Conservation (phyloP, 2,888 invertebrate species). For the Lasioglossum oenotherae region DNA sequence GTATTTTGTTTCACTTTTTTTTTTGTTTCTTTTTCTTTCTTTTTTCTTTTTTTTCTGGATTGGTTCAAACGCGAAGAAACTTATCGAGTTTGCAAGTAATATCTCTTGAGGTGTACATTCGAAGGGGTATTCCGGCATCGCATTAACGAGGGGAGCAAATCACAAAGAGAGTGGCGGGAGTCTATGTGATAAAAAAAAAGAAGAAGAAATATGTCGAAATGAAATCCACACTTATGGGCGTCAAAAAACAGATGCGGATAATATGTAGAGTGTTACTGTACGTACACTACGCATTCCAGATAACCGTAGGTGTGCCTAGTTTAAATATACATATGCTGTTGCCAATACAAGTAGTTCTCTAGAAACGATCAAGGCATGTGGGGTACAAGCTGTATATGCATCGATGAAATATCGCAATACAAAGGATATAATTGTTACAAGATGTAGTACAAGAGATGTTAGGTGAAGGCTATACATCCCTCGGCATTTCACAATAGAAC, state of each 20-base stretch:
- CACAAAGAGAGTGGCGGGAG: constrained; percentile 24
- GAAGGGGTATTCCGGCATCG: constrained; percentile 31
- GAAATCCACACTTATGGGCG: constrained; percentile 50
- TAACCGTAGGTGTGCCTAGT: constrained; percentile 61
- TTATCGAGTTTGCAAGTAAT: constrained; percentile 13
- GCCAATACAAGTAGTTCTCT: constrained; percentile 50
- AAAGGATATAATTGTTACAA: constrained; percentile 36
- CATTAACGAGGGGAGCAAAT: constrained; percentile 34
- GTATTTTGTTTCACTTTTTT: neutral
- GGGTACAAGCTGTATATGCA: constrained; percentile 58
- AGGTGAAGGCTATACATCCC: neutral
- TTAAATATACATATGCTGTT: constrained; percentile 53
- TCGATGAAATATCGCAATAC: constrained; percentile 46
- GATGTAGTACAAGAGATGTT: constrained; percentile 42
- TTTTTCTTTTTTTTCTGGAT: neutral
- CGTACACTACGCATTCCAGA: constrained; percentile 69
- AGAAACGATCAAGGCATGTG: constrained; percentile 58
- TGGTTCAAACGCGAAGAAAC: constrained; percentile 23
- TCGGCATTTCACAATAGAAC: neutral
- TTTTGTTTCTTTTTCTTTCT: neutral
- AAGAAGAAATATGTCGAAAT: constrained; percentile 27
- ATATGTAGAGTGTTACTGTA: constrained; percentile 50
- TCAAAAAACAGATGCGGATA: constrained; percentile 40
- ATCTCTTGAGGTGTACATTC: constrained; percentile 26
- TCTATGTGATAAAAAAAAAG: constrained; percentile 17